These are phyloP conservation scores for Drosophila melanocephala DNA, from an alignment of 2,888 invertebrate genomes.

Conservation along the genomic window DNA sequence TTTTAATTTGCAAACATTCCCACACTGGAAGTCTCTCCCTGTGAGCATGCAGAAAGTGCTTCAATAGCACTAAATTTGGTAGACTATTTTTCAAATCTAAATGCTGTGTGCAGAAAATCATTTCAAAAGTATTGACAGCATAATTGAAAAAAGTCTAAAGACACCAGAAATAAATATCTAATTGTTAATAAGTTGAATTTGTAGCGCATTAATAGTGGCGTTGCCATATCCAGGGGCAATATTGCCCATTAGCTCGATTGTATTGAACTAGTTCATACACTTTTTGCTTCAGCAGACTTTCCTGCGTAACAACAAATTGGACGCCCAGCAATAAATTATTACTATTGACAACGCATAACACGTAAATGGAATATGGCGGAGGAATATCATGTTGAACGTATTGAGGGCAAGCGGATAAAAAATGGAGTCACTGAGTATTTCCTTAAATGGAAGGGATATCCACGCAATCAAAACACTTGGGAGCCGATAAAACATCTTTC, in stretches of 20 bases:
- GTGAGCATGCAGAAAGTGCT: not conserved
- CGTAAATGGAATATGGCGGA: constrained; percentile 87
- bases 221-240: constrained; percentile 22
- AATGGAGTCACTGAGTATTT: constrained; percentile 91
- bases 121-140: not conserved
- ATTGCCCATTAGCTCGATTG: not conserved
- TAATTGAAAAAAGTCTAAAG: not conserved
- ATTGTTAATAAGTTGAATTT: not conserved
- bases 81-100: not conserved
- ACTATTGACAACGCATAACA: not conserved
- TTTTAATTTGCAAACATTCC: constrained; percentile 4
- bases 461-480: constrained; percentile 97
- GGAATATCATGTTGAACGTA: constrained; percentile 95
- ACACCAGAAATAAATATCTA: not conserved
- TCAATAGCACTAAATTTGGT: not conserved
- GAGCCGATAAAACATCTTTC: constrained; percentile 96
- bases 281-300: not conserved
- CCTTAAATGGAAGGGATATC: constrained; percentile 93
- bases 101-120: not conserved
- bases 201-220: not conserved
- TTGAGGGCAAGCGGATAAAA: constrained; percentile 92
- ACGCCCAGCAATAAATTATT: no score
- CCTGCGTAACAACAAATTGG: not conserved
- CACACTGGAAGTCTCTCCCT: not conserved
- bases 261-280: constrained; percentile 9